These are phyloP conservation scores for Trogon surrucura DNA, from an alignment of 2,113 vertebrate species.

Conservation along the genomic window DNA sequence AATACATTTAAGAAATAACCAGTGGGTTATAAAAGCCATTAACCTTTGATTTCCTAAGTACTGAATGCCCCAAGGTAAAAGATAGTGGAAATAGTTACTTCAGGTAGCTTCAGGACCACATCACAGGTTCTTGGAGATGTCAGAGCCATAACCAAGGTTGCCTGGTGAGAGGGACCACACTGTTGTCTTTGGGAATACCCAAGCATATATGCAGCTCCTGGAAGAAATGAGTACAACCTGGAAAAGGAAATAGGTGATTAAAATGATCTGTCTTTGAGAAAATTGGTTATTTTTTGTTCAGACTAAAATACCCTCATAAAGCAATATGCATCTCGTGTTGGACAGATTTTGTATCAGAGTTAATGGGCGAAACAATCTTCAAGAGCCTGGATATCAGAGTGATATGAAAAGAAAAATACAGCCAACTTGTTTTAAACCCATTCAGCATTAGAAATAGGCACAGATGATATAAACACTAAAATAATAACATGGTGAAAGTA, in stretches of 20 bases:
- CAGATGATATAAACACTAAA: neutral
- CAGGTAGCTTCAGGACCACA: conserved; percentile 73
- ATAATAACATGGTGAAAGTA: neutral
- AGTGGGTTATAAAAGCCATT: neutral
- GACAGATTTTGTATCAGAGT: neutral
- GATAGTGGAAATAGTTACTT: conserved; percentile 46
- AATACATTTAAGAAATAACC: neutral
- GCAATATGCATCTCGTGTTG: neutral
- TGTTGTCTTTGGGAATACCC: conserved; percentile 58
- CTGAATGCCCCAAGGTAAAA: neutral
- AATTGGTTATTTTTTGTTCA: neutral
- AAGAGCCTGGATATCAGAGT: neutral
- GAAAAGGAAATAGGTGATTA: neutral
- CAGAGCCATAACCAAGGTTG: conserved; percentile 72
- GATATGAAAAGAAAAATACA: neutral
- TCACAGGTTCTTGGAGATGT: conserved; percentile 73
- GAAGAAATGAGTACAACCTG: conserved; percentile 74
- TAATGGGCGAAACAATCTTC: neutral
- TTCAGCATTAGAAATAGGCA: neutral
- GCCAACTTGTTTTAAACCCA: neutral
- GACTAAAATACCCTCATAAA: neutral
- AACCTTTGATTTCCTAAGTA: neutral
- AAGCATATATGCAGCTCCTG: conserved; percentile 33
- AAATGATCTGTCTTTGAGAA: neutral
- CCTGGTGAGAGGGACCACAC: conserved; percentile 60